These are phyloP conservation scores for Acanthurus leucopareius DNA, from an alignment of 2,797 vertebrate genomes.

Conservation along the genomic window DNA sequence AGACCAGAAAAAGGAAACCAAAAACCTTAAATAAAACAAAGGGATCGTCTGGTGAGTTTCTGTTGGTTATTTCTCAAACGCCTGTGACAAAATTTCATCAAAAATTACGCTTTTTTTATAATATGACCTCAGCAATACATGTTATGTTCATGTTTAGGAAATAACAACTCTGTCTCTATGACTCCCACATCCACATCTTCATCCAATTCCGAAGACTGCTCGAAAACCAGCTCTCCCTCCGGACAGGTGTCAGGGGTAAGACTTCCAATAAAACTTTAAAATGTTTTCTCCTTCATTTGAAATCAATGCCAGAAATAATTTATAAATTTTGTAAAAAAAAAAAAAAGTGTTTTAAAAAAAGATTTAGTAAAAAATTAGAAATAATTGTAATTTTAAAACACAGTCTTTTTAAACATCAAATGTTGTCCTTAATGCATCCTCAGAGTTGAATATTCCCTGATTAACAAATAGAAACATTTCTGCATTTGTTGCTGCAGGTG, in stretches of 20 bases:
- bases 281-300: not conserved
- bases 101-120: not conserved
- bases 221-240: constrained; percentile 93
- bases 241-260: constrained; percentile 92
- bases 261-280: not conserved
- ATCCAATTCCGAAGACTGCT: constrained; percentile 96
- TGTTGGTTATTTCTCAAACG: not conserved
- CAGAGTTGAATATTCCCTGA: not conserved
- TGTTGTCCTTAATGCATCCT: not conserved
- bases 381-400: not conserved
- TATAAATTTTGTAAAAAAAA: no score
- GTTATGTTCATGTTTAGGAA: constrained; percentile 79
- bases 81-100: not conserved
- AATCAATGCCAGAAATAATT: not conserved
- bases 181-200: constrained; percentile 98
- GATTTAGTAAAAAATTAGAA: not conserved
- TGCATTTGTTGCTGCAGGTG: constrained; percentile 17
- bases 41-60: constrained; percentile 88
- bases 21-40: constrained; percentile 98
- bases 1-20: constrained; percentile 98
- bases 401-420: not conserved
- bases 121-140: not conserved
- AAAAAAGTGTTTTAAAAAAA: not conserved
- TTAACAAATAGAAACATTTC: not conserved
- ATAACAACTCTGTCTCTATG: constrained; percentile 93